These are phyloP conservation scores for Lepidotrigona ventralis DNA, from an alignment of 1,140 invertebrate species.

Conservation along the genomic window DNA sequence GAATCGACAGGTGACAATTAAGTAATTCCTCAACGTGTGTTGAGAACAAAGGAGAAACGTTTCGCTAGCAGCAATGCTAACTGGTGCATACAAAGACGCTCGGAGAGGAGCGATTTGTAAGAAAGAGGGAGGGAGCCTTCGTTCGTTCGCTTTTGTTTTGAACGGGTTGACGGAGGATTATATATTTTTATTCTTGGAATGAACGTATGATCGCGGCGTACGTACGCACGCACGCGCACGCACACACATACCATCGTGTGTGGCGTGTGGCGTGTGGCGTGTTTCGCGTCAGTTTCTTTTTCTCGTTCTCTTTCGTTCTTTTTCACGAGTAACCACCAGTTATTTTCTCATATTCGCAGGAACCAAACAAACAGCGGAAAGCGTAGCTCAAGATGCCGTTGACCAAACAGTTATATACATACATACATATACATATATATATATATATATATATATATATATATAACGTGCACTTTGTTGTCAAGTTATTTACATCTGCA, in stretches of 20 bases:
- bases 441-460: no score
- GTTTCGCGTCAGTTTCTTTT: no score
- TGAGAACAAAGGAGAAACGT: slow-evolving; percentile 10
- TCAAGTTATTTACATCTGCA: no score
- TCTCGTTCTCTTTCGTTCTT: neutral
- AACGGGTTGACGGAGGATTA: no score
- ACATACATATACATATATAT: no score
- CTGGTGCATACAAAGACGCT: neutral
- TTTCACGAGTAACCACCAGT: neutral
- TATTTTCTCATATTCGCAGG: slow-evolving; percentile 42
- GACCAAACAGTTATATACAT: slow-evolving; percentile 60
- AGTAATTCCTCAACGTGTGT: neutral
- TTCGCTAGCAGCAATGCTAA: neutral
- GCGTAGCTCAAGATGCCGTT: slow-evolving; percentile 60
- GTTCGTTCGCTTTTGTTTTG: neutral
- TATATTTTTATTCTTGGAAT: slow-evolving; percentile 35
- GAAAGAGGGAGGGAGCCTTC: neutral
- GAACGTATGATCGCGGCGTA: neutral
- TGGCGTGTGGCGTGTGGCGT: no score
- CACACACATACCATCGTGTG: no score
- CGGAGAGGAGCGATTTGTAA: neutral
- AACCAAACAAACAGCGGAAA: slow-evolving; percentile 50
- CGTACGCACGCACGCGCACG: no score
- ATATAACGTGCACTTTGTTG: no score
- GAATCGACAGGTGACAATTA: neutral